Conservation (phyloP, 2,113 vertebrate species). For the Mugil cephalus region DNA sequence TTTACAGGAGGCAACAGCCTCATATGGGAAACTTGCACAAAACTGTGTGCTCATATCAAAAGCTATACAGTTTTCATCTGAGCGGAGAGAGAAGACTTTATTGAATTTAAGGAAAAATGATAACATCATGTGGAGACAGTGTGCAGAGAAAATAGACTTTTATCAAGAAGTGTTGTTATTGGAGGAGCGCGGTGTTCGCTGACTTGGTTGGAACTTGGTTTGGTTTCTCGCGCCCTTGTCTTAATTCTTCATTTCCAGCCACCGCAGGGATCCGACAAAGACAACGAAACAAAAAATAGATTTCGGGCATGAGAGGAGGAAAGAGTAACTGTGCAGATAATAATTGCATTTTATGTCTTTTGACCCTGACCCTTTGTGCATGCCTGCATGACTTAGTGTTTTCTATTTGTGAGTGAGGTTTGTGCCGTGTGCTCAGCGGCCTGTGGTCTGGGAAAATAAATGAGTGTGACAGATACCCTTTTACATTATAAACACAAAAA, state of each 20-base stretch:
- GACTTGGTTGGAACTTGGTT: slow-evolving; percentile 65
- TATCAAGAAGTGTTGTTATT: slow-evolving; percentile 81
- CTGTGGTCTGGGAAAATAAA: not conserved
- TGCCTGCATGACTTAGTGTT: not conserved
- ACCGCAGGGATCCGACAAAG: slow-evolving; percentile 58
- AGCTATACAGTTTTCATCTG: slow-evolving; percentile 62
- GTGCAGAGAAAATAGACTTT: slow-evolving; percentile 80
- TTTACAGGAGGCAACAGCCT: slow-evolving; percentile 44
- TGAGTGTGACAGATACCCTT: not conserved
- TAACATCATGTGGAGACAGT: slow-evolving; percentile 74
- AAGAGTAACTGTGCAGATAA: slow-evolving; percentile 19
- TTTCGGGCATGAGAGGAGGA: slow-evolving; percentile 37
- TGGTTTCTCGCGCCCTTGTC: slow-evolving; percentile 66
- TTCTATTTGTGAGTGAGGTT: not conserved
- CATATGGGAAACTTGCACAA: slow-evolving; percentile 55
- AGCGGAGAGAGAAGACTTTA: slow-evolving; percentile 62
- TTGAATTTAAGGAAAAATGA: slow-evolving; percentile 77
- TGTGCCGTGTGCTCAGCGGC: not conserved
- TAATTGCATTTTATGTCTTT: slow-evolving; percentile 23
- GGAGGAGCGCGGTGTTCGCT: slow-evolving; percentile 62
- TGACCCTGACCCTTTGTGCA: slow-evolving; percentile 28
- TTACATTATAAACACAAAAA: not conserved
- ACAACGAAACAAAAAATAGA: slow-evolving; percentile 48
- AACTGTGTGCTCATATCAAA: slow-evolving; percentile 62
- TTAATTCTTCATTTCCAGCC: slow-evolving; percentile 79